Conservation (phyloP, 2,113 vertebrate genomes). For the Baryphthengus martii region DNA sequence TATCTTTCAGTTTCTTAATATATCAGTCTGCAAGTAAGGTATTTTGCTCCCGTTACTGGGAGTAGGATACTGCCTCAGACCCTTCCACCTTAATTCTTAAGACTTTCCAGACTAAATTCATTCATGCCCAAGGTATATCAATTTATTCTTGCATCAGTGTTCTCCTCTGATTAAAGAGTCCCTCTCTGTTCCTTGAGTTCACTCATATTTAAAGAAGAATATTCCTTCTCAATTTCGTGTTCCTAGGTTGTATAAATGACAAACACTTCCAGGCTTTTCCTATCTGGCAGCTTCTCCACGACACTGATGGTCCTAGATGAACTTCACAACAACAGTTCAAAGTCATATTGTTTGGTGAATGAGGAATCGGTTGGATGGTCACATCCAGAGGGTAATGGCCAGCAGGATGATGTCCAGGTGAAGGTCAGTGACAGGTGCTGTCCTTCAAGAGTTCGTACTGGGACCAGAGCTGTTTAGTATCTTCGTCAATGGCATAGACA, state of each 20-base stretch:
- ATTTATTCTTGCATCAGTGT: not conserved
- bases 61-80: not conserved
- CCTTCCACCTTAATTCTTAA: not conserved
- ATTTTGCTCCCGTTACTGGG: not conserved
- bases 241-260: not conserved
- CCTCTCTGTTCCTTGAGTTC: not conserved
- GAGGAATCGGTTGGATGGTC: not conserved
- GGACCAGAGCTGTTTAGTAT: not conserved
- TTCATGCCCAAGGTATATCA: not conserved
- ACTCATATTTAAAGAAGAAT: not conserved
- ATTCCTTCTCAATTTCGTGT: not conserved
- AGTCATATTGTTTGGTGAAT: not conserved
- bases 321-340: not conserved
- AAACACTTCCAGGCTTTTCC: not conserved
- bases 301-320: not conserved
- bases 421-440: not conserved
- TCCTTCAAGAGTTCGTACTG: not conserved
- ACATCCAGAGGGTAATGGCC: not conserved
- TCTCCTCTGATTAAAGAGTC: not conserved
- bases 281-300: not conserved
- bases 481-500: not conserved
- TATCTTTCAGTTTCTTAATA: not conserved
- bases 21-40: not conserved
- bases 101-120: not conserved
- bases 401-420: not conserved